phyloP scores from a whole-genome alignment of 1,140 invertebrate species.

The Drosophila chauvacae region DNA sequence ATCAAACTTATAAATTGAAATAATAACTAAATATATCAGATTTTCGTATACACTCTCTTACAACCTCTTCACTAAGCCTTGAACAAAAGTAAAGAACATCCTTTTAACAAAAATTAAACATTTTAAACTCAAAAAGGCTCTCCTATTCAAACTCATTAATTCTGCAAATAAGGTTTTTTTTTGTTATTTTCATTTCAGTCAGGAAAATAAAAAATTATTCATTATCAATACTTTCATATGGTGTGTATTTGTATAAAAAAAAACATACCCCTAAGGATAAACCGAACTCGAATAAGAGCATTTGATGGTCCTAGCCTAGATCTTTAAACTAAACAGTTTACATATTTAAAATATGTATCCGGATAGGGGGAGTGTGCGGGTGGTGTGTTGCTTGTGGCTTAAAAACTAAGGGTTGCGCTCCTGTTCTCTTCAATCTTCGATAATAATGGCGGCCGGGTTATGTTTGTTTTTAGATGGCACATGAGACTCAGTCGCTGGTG shows the following conservation, averaged over 20 bases:
- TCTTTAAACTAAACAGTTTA: conserved; percentile 17
- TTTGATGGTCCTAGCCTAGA: conserved; percentile 5
- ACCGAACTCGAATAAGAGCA: conserved; percentile 15
- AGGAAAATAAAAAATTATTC: not conserved
- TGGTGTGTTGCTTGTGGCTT: too few relatives aligned
- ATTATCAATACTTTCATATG: not conserved
- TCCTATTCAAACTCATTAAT: not conserved
- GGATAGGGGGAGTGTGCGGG: conserved; percentile 16
- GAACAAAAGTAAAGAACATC: not conserved
- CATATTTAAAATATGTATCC: conserved; percentile 53
- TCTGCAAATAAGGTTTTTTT: not conserved
- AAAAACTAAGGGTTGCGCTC: not conserved
- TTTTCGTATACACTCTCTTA: not conserved
- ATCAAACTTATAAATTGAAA: not conserved
- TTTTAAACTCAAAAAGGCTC: not conserved
- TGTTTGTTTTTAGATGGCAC: conserved; percentile 28
- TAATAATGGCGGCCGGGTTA: conserved; percentile 51
- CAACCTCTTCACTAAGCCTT: not conserved
- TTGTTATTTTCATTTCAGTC: not conserved
- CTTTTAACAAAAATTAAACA: not conserved
- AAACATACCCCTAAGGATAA: too few relatives aligned
- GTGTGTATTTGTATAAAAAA: not conserved
- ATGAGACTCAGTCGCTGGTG: not conserved
- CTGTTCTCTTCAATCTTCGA: conserved; percentile 50
- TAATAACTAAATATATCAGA: not conserved